Evolutionary conservation across 2,797 vertebrate species (phyloP).

Genomic region (Choloepus didactylus): DNA sequence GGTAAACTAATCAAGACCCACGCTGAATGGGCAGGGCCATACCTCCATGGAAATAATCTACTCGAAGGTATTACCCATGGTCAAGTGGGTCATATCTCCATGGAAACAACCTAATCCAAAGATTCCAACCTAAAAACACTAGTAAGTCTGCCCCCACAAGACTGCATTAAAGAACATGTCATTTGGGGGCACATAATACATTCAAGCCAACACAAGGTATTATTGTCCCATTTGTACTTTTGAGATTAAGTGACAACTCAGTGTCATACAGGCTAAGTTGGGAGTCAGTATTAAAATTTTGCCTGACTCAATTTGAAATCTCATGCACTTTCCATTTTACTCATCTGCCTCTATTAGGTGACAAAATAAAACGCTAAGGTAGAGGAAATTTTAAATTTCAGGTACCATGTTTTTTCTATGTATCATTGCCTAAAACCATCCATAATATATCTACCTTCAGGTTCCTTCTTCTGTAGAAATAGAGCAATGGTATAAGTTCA

Average conservation of each 20-base stretch:
- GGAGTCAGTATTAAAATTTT: neutral
- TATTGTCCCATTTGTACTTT: neutral
- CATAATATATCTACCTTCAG: neutral
- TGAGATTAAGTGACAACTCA: neutral
- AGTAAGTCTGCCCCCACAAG: no score
- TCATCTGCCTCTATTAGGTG: neutral
- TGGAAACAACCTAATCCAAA: no score
- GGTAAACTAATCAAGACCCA: no score
- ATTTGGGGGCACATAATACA: no score
- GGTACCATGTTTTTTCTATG: neutral
- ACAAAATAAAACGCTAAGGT: neutral
- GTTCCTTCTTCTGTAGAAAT: neutral
- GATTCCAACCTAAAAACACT: no score
- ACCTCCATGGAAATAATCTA: no score
- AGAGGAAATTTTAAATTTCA: neutral
- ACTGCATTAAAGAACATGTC: no score
- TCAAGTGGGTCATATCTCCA: no score
- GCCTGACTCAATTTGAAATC: neutral
- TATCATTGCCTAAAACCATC: neutral
- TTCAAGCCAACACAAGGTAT: neutral
- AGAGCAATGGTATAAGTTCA: neutral
- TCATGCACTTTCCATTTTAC: neutral
- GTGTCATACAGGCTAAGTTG: neutral
- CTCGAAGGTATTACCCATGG: no score
- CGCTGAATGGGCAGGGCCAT: no score